Base-by-base conservation (phyloP, 2,797 vertebrate genomes). In the Rhinella marina region DNA sequence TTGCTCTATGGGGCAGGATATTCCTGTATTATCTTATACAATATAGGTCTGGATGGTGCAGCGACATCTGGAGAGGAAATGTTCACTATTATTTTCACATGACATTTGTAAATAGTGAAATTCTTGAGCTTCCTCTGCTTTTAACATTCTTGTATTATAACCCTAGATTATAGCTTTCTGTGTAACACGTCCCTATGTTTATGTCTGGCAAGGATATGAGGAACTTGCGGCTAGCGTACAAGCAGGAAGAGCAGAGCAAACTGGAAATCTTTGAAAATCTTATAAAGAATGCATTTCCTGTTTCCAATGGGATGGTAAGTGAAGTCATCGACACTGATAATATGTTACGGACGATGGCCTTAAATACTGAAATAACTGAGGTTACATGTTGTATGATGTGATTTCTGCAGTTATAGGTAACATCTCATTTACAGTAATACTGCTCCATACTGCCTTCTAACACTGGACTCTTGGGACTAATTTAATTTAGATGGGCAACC, bases 211-310 rank as follows among this genome's bases (percentile, higher is more conserved):
- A 99, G 98, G 98, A 99, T 93, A 96, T 99, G 96, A 97, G 98
- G 94, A 99, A 96, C 91, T 94, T 96, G 84, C 94, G 97, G 91
- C 97, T 99, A 89, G 96, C 98, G 79, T 99, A 97, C 92, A 98
- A 97, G 93, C 95, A 95, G 61, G 97, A 97, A 89, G 97, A 97
- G 72, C 95, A 96, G 81, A 95, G 90, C 87, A 96, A 96, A 64
- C 92, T 96, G 62, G 97, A 98, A 75, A 95, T 98, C 89, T 95
- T 97, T 91, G 95, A 98, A 88, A 93, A 95, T 81, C 93, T 99
- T 41, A 92, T 93, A 78, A 97, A 93, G 75, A 93, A 95, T 0
- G 95, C 96, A 2, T 99, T 98, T 94, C 98, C 98, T 77, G 93
- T 98, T 81, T 98, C 96, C 32, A 96, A 95, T 82, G 93, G 92